Evolutionary conservation across 2,888 invertebrate species (phyloP).

Genomic region (Hedya salicella): DNA sequence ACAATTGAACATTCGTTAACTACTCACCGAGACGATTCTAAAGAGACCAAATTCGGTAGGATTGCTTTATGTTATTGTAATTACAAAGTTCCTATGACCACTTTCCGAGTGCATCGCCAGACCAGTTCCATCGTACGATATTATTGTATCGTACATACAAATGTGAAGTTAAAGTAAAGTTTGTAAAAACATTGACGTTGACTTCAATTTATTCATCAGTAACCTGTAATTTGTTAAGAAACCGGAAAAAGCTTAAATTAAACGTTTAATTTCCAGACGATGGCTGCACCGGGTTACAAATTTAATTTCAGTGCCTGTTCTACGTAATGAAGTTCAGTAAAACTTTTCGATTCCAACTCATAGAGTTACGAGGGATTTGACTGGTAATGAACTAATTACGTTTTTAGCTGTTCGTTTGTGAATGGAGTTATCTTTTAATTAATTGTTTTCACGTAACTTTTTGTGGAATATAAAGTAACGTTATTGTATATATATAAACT

Average conservation of each 20-base stretch:
- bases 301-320: constrained; percentile 32
- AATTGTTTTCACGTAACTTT: background rate
- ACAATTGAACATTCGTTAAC: too few relatives aligned
- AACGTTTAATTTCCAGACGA: constrained; percentile 33
- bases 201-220: too few relatives aligned
- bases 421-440: constrained; percentile 11
- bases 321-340: constrained; percentile 33
- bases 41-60: too few relatives aligned
- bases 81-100: too few relatives aligned
- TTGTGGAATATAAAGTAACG: background rate
- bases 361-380: constrained; percentile 11
- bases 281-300: constrained; percentile 31
- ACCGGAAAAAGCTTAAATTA: constrained; percentile 23
- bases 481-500: too few relatives aligned
- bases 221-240: background rate
- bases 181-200: too few relatives aligned
- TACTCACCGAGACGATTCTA: too few relatives aligned
- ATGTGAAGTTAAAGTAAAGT: too few relatives aligned
- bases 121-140: too few relatives aligned
- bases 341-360: constrained; percentile 30
- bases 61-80: too few relatives aligned
- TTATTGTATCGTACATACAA: too few relatives aligned
- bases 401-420: constrained; percentile 10
- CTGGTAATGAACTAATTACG: constrained; percentile 12
- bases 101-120: too few relatives aligned